Evolutionary conservation across 2,888 invertebrate genomes (phyloP).

Genomic region (Tupiocoris notatus): DNA sequence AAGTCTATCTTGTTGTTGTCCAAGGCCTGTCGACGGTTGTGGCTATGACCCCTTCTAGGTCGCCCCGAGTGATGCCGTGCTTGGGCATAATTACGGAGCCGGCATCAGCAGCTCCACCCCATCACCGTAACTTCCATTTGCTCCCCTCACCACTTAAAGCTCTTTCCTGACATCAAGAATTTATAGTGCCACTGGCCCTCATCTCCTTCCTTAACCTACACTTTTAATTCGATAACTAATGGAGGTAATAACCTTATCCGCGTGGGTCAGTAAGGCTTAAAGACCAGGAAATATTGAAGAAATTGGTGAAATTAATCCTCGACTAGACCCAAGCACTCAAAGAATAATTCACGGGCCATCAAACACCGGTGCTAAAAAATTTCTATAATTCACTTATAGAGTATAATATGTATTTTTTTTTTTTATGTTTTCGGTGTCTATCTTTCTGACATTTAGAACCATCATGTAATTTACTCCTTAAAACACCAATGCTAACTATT

Average conservation of each 20-base stretch:
- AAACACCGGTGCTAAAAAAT: no score
- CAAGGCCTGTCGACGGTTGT: neutral
- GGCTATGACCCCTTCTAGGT: slow-evolving; percentile 28
- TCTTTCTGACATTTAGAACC: no score
- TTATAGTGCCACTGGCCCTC: slow-evolving; percentile 24
- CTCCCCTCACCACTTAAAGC: slow-evolving; percentile 29
- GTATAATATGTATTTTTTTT: no score
- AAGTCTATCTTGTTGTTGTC: neutral
- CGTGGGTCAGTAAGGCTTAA: neutral
- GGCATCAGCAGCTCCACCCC: neutral
- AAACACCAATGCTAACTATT: no score
- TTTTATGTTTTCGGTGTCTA: no score
- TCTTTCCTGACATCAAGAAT: slow-evolving; percentile 39
- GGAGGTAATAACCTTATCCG: slow-evolving; percentile 27
- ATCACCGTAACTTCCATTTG: neutral
- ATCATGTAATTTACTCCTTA: no score
- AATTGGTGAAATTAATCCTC: neutral
- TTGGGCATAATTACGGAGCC: slow-evolving; percentile 27
- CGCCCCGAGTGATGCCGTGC: slow-evolving; percentile 35
- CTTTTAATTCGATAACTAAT: slow-evolving; percentile 38
- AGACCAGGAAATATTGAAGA: neutral
- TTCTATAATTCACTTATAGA: no score
- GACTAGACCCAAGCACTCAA: no score
- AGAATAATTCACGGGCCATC: no score
- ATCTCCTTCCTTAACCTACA: neutral